Evolutionary conservation across 2,797 vertebrate genomes (phyloP), one percentile per base, ranked within the genome.

Genomic region (Tinamus major): DNA sequence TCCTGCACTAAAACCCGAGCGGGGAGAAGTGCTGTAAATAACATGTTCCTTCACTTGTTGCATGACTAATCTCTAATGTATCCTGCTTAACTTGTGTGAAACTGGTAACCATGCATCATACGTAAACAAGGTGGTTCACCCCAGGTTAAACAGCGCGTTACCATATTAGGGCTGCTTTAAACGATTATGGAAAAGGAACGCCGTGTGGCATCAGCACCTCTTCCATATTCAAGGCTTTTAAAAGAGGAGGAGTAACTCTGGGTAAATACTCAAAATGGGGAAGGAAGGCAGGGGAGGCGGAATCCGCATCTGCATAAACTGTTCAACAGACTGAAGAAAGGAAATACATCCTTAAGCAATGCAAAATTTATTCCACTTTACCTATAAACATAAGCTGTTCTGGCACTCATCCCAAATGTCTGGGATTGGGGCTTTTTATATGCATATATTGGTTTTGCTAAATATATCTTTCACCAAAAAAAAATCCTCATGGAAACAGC

Each of bases 51-150:
- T 93, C 72, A 31, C 81, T 92, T 85, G 70, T 70, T 90, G 78
- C 19, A 2, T 97, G 95, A 96, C 91, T 95, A 94, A 95, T 75
- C 49, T 44, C 49, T 61, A 76, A 82, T 82, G 71, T 87, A 96
- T 96, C 92, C 94, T 0, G 87, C 88, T 82, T 78, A 49, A 95
- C 91, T 93, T 72, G 88, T 92, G 88, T 90, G 93, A 71, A 95
- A 29, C 94, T 89, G 56, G 44, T 81, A 92, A 76, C 75, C 88
- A 79, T 95, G 93, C 83, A 94, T 93, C 94, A 94, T 86, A 74
- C 72, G 85, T 93, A 80, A 91, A 84, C 80, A 82, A 64, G 85
- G 89, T 82, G 37, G 93, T 84, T 95, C 92, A 71, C 23, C 64
- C 84, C 39, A 95, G 95, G 89, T 89, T 94, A 95, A 64, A 83